Evolutionary conservation across 92 coral and sea anemone species (phyloP), one percentile per base, ranked within the genome.

Genomic region (Actinernus sp.): DNA sequence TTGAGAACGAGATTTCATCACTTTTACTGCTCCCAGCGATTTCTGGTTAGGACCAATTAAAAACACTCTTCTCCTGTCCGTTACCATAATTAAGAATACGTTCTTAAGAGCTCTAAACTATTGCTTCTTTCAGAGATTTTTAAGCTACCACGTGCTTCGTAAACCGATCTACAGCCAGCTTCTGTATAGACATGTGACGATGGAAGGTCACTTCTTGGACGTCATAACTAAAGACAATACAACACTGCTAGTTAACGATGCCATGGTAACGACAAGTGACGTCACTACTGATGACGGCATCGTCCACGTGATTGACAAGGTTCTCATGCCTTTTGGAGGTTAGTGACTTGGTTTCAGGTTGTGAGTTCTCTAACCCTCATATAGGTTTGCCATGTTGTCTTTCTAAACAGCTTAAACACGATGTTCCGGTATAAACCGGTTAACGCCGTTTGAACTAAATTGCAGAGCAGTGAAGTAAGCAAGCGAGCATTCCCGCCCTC

Each of bases 271-370:
- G 4, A 62, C 72, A 26, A 53, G 63, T 31, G 93, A 91, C 70
- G 45, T 83, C 57, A 82, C 84, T 2, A 78, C 81, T n/a, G 78
- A 28, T 14, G 79, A 91, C 36, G 97, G 94, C 5, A 61, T 91
- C 16, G 70, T 88, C 31, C 97, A 91, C 52, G 76, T 66, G 30
- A 87, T 88, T 46, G 55, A 88, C 81, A 79, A 74, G 55, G 81
- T 78, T 20, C 73, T 91, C 21, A 73, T 91, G 72, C 91, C 93
- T 22, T 44, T 74, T 23, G 78, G 85, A 67, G 97, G 97, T 91
- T 33, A 74, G 74, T 17, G 31, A 48, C 8, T 13, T 31, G 1
- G 13, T 27, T 2, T n/a, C n/a, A n/a, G n/a, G n/a, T n/a, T n/a
- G n/a, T n/a, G n/a, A n/a, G n/a, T n/a, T n/a, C n/a, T n/a, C n/a